These are phyloP conservation scores for Syngnathus floridae DNA, from an alignment of 2,113 vertebrate species.

Conservation along the genomic window DNA sequence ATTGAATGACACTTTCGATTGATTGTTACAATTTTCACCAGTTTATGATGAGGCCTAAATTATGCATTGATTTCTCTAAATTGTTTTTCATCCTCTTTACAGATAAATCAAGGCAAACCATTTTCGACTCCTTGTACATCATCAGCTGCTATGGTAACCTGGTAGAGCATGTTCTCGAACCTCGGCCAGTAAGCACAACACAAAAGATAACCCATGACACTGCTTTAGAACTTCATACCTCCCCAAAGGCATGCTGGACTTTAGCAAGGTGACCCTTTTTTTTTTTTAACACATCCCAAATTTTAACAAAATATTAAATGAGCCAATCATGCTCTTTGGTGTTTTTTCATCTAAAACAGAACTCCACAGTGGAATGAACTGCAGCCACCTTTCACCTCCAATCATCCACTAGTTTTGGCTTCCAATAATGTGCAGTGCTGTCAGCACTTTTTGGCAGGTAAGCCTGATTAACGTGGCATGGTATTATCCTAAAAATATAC, in stretches of 20 bases:
- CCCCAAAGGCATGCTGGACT: conserved; percentile 89
- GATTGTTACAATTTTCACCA: neutral
- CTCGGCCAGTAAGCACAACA: conserved; percentile 85
- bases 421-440: conserved; percentile 93
- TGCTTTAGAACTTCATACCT: conserved; percentile 86
- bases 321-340: neutral
- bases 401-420: conserved; percentile 87
- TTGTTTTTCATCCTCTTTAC: conserved; percentile 15
- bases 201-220: conserved; percentile 95
- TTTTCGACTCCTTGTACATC: conserved; percentile 90
- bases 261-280: conserved; percentile 78
- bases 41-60: neutral
- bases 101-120: conserved; percentile 91
- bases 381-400: conserved; percentile 93
- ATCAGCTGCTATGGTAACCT: conserved; percentile 93
- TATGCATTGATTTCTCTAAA: neutral
- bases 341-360: conserved; percentile 65
- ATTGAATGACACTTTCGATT: neutral
- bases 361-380: conserved; percentile 97
- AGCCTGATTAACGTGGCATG: conserved; percentile 51
- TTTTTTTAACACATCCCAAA: neutral
- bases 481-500: neutral
- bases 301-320: neutral
- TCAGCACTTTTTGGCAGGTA: conserved; percentile 88
- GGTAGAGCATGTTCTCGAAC: conserved; percentile 92